Percentiles rank a stretch among this genome's conserved stretches.
Conservation (phyloP, 2,113 vertebrate genomes). For the Hippocampus guttulatus region DNA sequence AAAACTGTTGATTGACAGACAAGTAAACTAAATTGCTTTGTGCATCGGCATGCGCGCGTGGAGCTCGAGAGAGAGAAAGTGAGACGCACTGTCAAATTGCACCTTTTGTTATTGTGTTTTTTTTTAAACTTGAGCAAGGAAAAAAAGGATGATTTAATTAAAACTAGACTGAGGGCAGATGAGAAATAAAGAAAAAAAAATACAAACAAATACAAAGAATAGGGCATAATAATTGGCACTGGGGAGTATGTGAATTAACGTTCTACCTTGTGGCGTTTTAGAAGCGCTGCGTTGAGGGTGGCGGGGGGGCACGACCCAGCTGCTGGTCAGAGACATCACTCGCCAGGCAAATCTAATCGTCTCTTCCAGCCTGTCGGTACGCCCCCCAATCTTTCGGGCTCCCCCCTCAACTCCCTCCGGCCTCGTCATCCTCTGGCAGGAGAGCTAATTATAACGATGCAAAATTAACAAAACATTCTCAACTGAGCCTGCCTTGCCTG, state of each 20-base stretch:
- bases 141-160: conserved; percentile 54
- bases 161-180: conserved; percentile 31
- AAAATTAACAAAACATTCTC: conserved; percentile 63
- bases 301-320: conserved; percentile 37
- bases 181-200: conserved; percentile 26
- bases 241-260: conserved; percentile 24
- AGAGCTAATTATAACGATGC: conserved; percentile 67
- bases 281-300: conserved; percentile 18
- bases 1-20: conserved; percentile 4
- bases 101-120: conserved; percentile 32
- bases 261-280: conserved; percentile 44
- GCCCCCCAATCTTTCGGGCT: conserved; percentile 49
- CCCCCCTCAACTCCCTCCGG: conserved; percentile 35
- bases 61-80: conserved; percentile 31
- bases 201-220: conserved; percentile 12
- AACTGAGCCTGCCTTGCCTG: conserved; percentile 39
- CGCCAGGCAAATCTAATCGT: conserved; percentile 59
- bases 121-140: conserved; percentile 36
- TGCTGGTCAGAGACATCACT: conserved; percentile 45
- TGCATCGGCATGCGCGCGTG: not conserved
- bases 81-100: conserved; percentile 53
- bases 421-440: conserved; percentile 40
- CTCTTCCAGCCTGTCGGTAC: conserved; percentile 48
- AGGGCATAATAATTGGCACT: conserved; percentile 20
- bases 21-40: not conserved